Evolutionary conservation across 1,140 invertebrate genomes (phyloP).

Genomic region (Drosophila lowei): DNA sequence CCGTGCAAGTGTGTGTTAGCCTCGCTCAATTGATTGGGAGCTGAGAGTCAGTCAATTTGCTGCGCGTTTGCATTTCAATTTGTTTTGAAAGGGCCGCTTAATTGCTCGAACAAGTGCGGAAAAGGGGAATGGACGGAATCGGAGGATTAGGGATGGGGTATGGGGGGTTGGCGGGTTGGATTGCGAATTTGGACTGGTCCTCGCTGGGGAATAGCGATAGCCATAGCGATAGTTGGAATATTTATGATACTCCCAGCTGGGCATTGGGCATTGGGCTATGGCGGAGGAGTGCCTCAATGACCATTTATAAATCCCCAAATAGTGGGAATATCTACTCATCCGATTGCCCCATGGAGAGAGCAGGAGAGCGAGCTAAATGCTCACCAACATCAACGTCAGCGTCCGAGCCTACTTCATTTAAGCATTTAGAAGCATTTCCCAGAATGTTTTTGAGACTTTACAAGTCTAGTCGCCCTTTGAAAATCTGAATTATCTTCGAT

Average conservation of each 20-base stretch:
- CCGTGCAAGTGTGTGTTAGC: conserved; percentile 6
- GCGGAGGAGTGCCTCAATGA: conserved; percentile 12
- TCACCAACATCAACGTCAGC: too few species aligned
- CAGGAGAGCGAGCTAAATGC: too few species aligned
- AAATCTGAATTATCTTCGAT: too few species aligned
- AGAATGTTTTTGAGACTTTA: too few species aligned
- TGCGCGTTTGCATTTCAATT: conserved; percentile 66
- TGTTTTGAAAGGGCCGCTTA: conserved; percentile 63
- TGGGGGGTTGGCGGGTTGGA: neutral
- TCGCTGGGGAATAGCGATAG: conserved; percentile 6
- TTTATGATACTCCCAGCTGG: conserved; percentile 35
- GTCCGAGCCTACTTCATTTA: too few species aligned
- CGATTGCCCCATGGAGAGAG: too few species aligned
- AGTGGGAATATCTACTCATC: too few species aligned
- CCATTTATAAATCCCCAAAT: conserved; percentile 25
- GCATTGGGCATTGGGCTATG: conserved; percentile 7
- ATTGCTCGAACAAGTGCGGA: conserved; percentile 48
- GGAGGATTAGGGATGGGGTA: neutral
- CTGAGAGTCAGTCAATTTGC: conserved; percentile 53
- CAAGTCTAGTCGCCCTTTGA: too few species aligned
- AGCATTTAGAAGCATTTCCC: too few species aligned
- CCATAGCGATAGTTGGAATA: conserved; percentile 21
- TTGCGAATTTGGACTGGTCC: neutral
- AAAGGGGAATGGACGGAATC: neutral
- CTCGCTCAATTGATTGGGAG: conserved; percentile 47